Evolutionary conservation across 2,797 vertebrate species (phyloP).

Genomic region (Gallirallus australis): DNA sequence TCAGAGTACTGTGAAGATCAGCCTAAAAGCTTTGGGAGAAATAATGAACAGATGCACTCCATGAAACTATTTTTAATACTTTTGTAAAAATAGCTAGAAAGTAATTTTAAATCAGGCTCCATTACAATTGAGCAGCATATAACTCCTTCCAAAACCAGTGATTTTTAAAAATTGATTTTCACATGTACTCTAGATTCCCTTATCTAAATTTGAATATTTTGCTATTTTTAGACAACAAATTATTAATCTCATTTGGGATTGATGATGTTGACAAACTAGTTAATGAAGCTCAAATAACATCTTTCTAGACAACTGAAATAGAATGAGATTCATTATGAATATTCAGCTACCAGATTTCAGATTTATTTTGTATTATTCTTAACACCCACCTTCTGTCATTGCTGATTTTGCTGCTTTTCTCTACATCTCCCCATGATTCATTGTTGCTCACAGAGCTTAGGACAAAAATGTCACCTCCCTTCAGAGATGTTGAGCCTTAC

Average conservation of each 20-base stretch:
- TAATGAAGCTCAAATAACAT: background rate
- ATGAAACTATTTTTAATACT: background rate
- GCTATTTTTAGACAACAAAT: background rate
- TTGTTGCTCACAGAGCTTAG: conserved; percentile 22
- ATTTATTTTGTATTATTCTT: conserved; percentile 38
- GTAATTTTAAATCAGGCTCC: background rate
- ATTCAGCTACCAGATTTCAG: background rate
- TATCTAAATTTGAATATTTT: background rate
- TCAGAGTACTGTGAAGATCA: background rate
- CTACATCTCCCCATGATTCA: conserved; percentile 26
- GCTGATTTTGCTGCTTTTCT: conserved; percentile 11
- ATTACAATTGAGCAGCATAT: background rate
- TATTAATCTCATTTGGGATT: background rate
- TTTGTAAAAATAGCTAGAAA: background rate
- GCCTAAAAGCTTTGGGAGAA: background rate
- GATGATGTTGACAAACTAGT: background rate
- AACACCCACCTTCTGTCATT: conserved; percentile 8
- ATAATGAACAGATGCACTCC: background rate
- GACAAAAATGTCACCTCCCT: conserved; percentile 7
- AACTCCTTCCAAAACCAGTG: background rate
- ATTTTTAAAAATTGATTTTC: background rate
- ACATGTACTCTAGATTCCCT: background rate
- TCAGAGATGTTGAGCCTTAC: background rate
- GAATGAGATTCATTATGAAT: background rate
- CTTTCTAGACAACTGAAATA: background rate